Evolutionary conservation across 2,888 invertebrate genomes (phyloP).

Genomic region (Tachina grossa): DNA sequence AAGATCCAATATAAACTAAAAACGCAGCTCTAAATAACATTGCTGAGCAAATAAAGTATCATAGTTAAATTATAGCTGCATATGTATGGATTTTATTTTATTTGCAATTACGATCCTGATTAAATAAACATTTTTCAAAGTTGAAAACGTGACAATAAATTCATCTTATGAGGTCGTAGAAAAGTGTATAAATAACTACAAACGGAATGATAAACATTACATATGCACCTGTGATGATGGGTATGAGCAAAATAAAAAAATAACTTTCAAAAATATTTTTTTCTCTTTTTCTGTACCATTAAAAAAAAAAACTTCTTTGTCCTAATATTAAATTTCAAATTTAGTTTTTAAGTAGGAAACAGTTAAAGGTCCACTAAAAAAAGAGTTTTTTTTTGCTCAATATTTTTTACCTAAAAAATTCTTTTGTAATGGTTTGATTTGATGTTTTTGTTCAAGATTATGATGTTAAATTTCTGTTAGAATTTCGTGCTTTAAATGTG

Average conservation of each 20-base stretch:
- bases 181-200: too few species aligned
- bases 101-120: too few species aligned
- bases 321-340: slow-evolving; percentile 60
- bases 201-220: too few species aligned
- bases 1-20: too few species aligned
- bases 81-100: too few species aligned
- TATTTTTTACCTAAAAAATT: slow-evolving; percentile 20
- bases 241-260: neutral
- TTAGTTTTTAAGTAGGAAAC: slow-evolving; percentile 58
- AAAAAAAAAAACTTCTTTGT: slow-evolving; percentile 34
- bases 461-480: slow-evolving; percentile 54
- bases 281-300: neutral
- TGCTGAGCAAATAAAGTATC: too few species aligned
- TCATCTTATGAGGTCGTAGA: too few species aligned
- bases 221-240: too few species aligned
- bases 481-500: slow-evolving; percentile 66
- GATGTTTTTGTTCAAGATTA: slow-evolving; percentile 18
- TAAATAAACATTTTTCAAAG: too few species aligned
- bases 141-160: too few species aligned
- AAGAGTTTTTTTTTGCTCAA: neutral
- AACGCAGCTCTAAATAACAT: too few species aligned
- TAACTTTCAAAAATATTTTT: slow-evolving; percentile 26
- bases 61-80: too few species aligned
- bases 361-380: slow-evolving; percentile 14
- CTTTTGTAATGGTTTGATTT: slow-evolving; percentile 28